phyloP scores from a whole-genome alignment of 2,888 invertebrate genomes.

The Hypselothyrea guttata region DNA sequence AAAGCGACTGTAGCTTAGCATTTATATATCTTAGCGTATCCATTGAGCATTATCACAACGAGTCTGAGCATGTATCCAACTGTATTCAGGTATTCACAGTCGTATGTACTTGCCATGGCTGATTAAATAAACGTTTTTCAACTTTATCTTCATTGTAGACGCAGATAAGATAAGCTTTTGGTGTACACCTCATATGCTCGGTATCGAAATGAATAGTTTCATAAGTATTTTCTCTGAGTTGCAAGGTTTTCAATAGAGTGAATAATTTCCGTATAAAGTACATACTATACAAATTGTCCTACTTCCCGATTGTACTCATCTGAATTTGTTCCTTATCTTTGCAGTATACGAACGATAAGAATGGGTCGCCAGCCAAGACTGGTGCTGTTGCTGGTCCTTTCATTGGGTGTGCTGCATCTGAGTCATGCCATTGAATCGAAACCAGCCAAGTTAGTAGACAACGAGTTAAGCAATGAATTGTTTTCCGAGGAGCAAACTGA shows the following conservation, averaged over 20 bases:
- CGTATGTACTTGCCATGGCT: slow-evolving; percentile 24
- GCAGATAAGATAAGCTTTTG: slow-evolving; percentile 58
- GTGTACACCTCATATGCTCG: slow-evolving; percentile 17
- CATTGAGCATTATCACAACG: slow-evolving; percentile 7
- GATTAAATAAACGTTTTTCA: slow-evolving; percentile 62
- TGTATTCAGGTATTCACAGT: slow-evolving; percentile 7
- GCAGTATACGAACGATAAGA: slow-evolving; percentile 46
- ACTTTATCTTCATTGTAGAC: slow-evolving; percentile 29
- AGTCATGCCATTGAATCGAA: slow-evolving; percentile 53
- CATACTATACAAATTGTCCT: neutral
- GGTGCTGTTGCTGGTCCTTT: slow-evolving; percentile 78
- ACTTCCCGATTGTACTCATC: neutral
- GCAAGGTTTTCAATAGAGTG: neutral
- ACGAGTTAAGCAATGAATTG: slow-evolving; percentile 69
- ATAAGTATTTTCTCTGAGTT: slow-evolving; percentile 4
- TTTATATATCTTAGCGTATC: slow-evolving; percentile 22
- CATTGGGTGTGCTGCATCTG: slow-evolving; percentile 67
- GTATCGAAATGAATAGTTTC: slow-evolving; percentile 33
- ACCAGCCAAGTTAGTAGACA: slow-evolving; percentile 44
- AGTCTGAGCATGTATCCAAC: slow-evolving; percentile 10
- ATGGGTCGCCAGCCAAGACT: slow-evolving; percentile 82
- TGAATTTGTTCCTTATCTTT: slow-evolving; percentile 16
- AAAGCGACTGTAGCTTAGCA: neutral
- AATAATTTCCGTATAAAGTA: neutral
- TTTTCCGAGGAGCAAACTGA: slow-evolving; percentile 55